Percentiles rank a stretch among this genome's conserved stretches.
Evolutionary conservation across 2,888 invertebrate genomes (phyloP).

Genomic region (Pristionchus entomophagus): DNA sequence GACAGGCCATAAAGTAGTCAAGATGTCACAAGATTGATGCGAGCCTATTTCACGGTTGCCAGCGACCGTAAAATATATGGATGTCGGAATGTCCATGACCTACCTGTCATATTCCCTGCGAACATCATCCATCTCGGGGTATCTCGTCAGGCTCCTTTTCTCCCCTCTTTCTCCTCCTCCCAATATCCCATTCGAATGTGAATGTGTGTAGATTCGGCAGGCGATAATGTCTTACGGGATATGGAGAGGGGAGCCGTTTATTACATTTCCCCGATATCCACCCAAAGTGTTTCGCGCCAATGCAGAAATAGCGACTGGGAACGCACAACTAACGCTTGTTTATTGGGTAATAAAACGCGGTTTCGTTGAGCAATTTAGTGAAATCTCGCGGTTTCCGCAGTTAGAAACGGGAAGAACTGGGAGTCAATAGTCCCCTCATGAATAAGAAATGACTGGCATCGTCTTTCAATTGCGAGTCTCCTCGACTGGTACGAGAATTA

Average conservation of each 20-base stretch:
- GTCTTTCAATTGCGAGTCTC: background rate
- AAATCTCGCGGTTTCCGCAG: background rate
- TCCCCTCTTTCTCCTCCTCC: background rate
- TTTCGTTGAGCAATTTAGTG: too few relatives aligned
- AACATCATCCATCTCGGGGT: background rate
- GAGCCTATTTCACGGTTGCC: too few relatives aligned
- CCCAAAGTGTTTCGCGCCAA: too few relatives aligned
- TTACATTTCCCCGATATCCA: background rate
- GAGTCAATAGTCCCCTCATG: background rate
- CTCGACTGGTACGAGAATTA: background rate
- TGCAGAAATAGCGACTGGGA: background rate
- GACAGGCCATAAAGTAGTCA: background rate
- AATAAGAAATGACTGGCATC: background rate
- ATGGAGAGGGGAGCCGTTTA: background rate
- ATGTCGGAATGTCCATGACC: background rate
- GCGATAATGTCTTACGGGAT: constrained; percentile 31
- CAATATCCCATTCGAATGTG: background rate
- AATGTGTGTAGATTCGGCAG: background rate
- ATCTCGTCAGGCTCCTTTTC: background rate
- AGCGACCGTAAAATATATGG: too few relatives aligned
- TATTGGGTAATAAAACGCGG: background rate
- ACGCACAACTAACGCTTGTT: background rate
- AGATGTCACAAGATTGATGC: too few relatives aligned
- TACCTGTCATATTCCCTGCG: background rate
- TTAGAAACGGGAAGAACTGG: background rate